Evolutionary conservation across 2,113 vertebrate species (phyloP).

Genomic region (Coptodon rendalli): DNA sequence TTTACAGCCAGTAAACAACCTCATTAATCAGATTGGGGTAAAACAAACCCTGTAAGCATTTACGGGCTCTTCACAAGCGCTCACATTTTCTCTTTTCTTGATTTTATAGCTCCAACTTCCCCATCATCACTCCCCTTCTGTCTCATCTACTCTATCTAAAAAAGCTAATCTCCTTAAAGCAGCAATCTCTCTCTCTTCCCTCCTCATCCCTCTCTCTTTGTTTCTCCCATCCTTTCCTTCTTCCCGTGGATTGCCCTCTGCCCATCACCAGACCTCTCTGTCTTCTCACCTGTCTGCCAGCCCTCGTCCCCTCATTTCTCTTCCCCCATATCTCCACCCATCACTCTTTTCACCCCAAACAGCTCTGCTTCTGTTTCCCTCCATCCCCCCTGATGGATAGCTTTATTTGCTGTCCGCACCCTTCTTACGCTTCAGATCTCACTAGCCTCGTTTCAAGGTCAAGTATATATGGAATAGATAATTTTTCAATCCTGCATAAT

Average conservation of each 20-base stretch:
- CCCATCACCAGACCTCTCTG: slow-evolving; percentile 39
- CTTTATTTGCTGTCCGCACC: neutral
- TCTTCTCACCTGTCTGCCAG: slow-evolving; percentile 41
- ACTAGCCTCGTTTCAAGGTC: slow-evolving; percentile 35
- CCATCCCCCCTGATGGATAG: slow-evolving; percentile 9
- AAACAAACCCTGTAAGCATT: slow-evolving; percentile 35
- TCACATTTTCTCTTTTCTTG: neutral
- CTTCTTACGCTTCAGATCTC: neutral
- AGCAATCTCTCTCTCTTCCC: slow-evolving; percentile 13
- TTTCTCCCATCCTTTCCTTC: slow-evolving; percentile 12
- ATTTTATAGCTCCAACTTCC: slow-evolving; percentile 15
- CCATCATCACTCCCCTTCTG: slow-evolving; percentile 10
- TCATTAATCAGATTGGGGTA: slow-evolving; percentile 47
- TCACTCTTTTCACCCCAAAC: slow-evolving; percentile 44
- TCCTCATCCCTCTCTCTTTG: slow-evolving; percentile 17
- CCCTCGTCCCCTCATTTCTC: slow-evolving; percentile 35
- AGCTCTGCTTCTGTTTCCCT: slow-evolving; percentile 8
- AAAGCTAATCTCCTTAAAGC: slow-evolving; percentile 46
- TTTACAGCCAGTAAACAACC: slow-evolving; percentile 25
- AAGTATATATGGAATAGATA: slow-evolving; percentile 8
- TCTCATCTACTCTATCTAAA: slow-evolving; percentile 32
- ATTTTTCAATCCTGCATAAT: slow-evolving; percentile 23
- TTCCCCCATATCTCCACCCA: slow-evolving; percentile 33
- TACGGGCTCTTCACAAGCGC: neutral
- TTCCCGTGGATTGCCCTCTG: slow-evolving; percentile 23